A percentile compares a stretch with the other conserved stretches of the same genome.
Conservation (phyloP, 2,888 invertebrate genomes). For the Hypena proboscidalis region DNA sequence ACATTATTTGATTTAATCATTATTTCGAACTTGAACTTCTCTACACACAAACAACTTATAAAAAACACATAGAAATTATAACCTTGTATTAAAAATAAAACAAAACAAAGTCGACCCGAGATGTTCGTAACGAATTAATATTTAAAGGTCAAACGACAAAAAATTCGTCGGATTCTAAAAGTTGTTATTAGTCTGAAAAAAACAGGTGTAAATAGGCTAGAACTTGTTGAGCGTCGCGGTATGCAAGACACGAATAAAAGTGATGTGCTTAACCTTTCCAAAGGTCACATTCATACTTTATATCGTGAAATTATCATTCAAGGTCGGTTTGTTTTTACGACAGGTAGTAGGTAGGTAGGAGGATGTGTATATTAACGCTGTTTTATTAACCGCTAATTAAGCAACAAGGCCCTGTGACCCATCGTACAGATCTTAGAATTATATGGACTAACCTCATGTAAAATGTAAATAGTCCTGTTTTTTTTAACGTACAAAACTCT, state of each 20-base stretch:
- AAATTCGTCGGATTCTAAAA: constrained; percentile 35
- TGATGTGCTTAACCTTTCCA: constrained; percentile 80
- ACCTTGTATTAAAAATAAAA: constrained; percentile 13
- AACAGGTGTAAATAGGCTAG: constrained; percentile 44
- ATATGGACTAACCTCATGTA: too few species aligned
- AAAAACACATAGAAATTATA: not conserved
- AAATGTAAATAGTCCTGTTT: too few species aligned
- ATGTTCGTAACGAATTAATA: constrained; percentile 31
- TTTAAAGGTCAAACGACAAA: constrained; percentile 49
- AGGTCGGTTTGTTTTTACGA: constrained; percentile 64
- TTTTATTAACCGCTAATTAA: constrained; percentile 58
- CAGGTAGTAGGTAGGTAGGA: constrained; percentile 30
- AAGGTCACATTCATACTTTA: constrained; percentile 67
- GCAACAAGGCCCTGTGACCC: constrained; percentile 35
- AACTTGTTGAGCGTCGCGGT: constrained; percentile 59
- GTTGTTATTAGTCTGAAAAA: constrained; percentile 44
- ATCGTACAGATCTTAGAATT: constrained; percentile 2
- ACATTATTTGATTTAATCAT: too few species aligned
- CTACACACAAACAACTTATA: too few species aligned
- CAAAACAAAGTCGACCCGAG: constrained; percentile 23
- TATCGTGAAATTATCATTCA: constrained; percentile 77
- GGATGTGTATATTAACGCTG: constrained; percentile 41
- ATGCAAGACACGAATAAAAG: constrained; percentile 72
- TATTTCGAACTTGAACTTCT: too few species aligned
- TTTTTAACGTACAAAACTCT: too few species aligned